Evolutionary conservation across 1,140 invertebrate genomes (phyloP).

Genomic region (Drosophila equinoxialis): DNA sequence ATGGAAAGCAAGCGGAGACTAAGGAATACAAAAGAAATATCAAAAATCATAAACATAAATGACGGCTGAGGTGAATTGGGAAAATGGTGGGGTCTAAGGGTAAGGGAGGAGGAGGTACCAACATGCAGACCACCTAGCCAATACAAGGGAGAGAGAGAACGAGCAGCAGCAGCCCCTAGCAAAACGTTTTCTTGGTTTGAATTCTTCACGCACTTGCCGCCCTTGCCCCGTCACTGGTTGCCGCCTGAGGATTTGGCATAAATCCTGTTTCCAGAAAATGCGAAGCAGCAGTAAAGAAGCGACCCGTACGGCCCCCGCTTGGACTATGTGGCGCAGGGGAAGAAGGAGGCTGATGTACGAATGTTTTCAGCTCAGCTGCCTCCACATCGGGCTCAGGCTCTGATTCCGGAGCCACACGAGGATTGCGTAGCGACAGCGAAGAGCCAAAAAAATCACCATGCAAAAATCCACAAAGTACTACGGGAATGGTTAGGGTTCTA

Average conservation of each 20-base stretch:
- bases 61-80: background rate
- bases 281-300: slow-evolving; percentile 67
- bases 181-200: background rate
- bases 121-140: slow-evolving; percentile 10
- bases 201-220: slow-evolving; percentile 62
- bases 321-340: slow-evolving; percentile 31
- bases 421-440: slow-evolving; percentile 61
- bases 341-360: slow-evolving; percentile 15
- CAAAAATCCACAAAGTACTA: slow-evolving; percentile 76
- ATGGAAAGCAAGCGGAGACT: slow-evolving; percentile 54
- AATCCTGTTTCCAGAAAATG: slow-evolving; percentile 71
- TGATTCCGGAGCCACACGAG: slow-evolving; percentile 48
- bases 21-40: background rate
- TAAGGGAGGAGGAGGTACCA: slow-evolving; percentile 1
- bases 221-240: slow-evolving; percentile 14
- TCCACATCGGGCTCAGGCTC: slow-evolving; percentile 51
- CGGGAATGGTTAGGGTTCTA: slow-evolving; percentile 69
- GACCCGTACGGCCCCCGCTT: slow-evolving; percentile 53
- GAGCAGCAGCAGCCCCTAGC: slow-evolving; percentile 11
- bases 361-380: slow-evolving; percentile 28
- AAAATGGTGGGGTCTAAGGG: background rate
- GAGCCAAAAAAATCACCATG: slow-evolving; percentile 79
- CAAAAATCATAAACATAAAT: background rate
- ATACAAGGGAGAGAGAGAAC: background rate
- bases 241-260: slow-evolving; percentile 33